Conservation (phyloP, 2,888 invertebrate genomes). For the Sialis lutaria region DNA sequence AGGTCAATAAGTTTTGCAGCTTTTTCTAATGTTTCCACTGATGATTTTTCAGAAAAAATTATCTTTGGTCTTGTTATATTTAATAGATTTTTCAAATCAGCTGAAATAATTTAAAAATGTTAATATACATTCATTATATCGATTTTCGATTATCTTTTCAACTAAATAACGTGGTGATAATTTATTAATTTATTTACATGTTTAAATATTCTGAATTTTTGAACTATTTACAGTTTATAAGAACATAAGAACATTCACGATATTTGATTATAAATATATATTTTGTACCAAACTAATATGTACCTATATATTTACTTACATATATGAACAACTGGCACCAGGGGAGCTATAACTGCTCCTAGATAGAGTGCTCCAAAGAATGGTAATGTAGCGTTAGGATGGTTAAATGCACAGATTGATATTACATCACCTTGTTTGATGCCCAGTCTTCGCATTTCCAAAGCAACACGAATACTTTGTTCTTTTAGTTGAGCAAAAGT, state of each 20-base stretch:
- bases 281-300: no score
- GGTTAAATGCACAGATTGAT: constrained; percentile 27
- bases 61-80: constrained; percentile 11
- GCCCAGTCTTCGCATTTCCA: constrained; percentile 22
- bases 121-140: no score
- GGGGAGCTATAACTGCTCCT: constrained; percentile 19
- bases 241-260: no score
- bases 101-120: constrained; percentile 6
- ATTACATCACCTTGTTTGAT: constrained; percentile 26
- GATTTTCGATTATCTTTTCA: no score
- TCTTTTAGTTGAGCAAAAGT: constrained; percentile 22
- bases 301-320: no score
- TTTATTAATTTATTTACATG: no score
- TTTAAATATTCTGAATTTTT: no score
- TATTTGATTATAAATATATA: no score
- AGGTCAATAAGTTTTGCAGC: constrained; percentile 7
- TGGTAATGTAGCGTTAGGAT: constrained; percentile 26
- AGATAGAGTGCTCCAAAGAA: constrained; percentile 28
- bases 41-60: constrained; percentile 12
- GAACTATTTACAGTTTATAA: no score
- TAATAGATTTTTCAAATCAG: constrained; percentile 11
- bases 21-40: constrained; percentile 9
- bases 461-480: constrained; percentile 26
- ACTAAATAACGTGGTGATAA: no score
- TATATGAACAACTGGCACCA: constrained; percentile 13